Percentiles rank a stretch among this genome's conserved stretches.
phyloP scores from a whole-genome alignment of 1,140 invertebrate genomes.

The Apocrypta bakeri region DNA sequence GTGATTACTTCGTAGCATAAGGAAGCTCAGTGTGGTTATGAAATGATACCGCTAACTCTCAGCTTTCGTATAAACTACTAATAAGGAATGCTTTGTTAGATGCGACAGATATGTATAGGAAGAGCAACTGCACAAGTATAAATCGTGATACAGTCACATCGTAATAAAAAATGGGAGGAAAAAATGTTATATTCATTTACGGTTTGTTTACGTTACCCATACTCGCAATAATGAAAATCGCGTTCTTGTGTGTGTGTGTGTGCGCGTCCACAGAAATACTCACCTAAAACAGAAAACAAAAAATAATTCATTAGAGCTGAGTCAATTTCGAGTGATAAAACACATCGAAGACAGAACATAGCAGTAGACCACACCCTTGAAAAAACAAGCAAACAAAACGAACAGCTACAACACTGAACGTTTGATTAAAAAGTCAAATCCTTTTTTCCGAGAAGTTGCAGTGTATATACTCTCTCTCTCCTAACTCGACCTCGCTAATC shows the following conservation, averaged over 20 bases:
- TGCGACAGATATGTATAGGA: neutral
- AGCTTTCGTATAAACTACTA: neutral
- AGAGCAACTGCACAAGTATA: neutral
- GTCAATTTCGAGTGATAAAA: neutral
- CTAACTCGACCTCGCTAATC: neutral
- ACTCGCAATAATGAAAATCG: neutral
- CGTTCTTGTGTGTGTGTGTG: too few relatives aligned
- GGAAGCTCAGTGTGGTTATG: neutral
- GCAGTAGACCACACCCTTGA: neutral
- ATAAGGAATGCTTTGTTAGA: neutral
- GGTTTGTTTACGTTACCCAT: neutral
- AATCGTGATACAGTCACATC: neutral
- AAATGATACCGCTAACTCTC: neutral
- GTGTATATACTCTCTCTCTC: too few relatives aligned
- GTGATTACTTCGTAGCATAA: neutral
- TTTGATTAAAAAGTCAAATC: slow-evolving; percentile 23
- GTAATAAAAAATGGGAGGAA: too few relatives aligned
- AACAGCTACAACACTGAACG: neutral
- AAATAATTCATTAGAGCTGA: neutral
- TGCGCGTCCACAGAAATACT: neutral
- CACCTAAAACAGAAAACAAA: slow-evolving; percentile 16
- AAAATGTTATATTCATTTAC: too few relatives aligned
- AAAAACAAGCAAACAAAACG: neutral
- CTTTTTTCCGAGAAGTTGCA: neutral
- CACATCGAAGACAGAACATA: too few relatives aligned